phyloP scores from a whole-genome alignment of 2,113 vertebrate species.

The Andinoacara biseriatus region DNA sequence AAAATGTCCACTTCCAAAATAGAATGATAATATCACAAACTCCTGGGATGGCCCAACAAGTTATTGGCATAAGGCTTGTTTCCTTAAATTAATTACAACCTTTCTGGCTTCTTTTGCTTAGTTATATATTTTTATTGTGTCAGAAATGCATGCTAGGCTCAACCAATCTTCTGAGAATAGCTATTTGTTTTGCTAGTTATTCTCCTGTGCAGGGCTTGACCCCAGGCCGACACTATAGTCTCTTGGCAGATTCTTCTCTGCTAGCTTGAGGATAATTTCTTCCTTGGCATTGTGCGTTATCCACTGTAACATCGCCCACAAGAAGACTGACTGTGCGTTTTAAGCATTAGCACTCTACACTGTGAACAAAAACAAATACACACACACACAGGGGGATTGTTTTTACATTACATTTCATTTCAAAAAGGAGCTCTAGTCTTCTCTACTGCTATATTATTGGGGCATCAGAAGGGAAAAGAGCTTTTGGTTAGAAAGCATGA shows the following conservation, averaged over 20 bases:
- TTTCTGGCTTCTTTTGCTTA: constrained; percentile 17
- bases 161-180: not conserved
- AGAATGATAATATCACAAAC: constrained; percentile 44
- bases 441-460: constrained; percentile 18
- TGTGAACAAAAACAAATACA: not conserved
- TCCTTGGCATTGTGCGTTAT: constrained; percentile 47
- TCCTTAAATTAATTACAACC: constrained; percentile 45
- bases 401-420: constrained; percentile 11
- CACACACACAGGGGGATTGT: not conserved
- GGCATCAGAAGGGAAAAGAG: not conserved
- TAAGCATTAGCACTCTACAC: constrained; percentile 45
- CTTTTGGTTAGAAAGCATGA: constrained; percentile 38
- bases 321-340: constrained; percentile 41
- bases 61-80: constrained; percentile 53
- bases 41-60: constrained; percentile 32
- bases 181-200: not conserved
- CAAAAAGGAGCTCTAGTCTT: not conserved
- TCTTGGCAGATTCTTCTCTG: constrained; percentile 42
- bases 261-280: constrained; percentile 35
- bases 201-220: constrained; percentile 2
- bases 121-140: not conserved
- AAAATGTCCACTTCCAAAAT: constrained; percentile 69
- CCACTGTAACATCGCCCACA: constrained; percentile 16
- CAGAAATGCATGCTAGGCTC: not conserved
- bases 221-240: constrained; percentile 18